Evolutionary conservation across 2,113 vertebrate species (phyloP).

Genomic region (Callipepla squamata): DNA sequence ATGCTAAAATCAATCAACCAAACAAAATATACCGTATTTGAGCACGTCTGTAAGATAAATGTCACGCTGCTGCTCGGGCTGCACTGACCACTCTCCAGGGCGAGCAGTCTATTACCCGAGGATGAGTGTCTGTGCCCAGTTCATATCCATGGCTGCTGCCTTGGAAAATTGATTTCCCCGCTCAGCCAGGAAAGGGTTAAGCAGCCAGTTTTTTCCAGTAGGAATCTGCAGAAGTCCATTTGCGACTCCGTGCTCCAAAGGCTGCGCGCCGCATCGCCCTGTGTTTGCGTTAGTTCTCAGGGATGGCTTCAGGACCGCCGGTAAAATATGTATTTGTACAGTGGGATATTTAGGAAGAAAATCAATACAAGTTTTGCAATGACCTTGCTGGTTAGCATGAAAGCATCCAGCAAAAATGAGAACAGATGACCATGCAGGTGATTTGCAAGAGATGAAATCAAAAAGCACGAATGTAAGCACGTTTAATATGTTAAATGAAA

Average conservation of each 20-base stretch:
- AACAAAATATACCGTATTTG: background rate
- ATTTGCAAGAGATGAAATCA: background rate
- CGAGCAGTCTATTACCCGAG: background rate
- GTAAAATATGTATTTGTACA: background rate
- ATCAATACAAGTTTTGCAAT: background rate
- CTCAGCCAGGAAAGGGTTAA: background rate
- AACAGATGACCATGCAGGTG: background rate
- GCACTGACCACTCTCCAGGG: accelerated
- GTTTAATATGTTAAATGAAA: background rate
- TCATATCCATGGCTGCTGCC: background rate
- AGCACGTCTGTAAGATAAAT: accelerated
- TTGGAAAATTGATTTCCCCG: background rate
- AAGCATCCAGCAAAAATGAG: conserved; percentile 15
- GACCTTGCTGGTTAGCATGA: conserved; percentile 25
- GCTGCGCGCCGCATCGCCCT: background rate
- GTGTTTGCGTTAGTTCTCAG: background rate
- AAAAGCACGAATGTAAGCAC: background rate
- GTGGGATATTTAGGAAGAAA: conserved; percentile 22
- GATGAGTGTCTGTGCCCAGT: too few species aligned
- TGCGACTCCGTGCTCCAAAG: background rate
- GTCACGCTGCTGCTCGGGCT: accelerated
- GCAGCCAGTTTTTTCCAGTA: background rate
- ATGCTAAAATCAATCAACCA: background rate
- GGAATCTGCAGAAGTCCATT: background rate
- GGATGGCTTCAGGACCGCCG: background rate